These are phyloP conservation scores for Metacarcinus magister DNA, from an alignment of 2,888 invertebrate genomes.

Conservation along the genomic window DNA sequence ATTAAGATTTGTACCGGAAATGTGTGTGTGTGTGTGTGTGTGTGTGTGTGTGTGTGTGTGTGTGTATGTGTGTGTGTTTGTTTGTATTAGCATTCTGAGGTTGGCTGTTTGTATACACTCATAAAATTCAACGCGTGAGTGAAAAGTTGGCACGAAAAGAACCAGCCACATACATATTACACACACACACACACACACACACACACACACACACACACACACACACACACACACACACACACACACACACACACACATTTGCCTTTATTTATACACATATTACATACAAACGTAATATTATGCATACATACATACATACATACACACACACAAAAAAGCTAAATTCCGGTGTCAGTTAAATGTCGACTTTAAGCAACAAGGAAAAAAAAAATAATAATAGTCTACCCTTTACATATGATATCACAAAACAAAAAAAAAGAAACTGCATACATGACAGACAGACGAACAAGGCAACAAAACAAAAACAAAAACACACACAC, in stretches of 20 bases:
- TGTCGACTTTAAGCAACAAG: too few relatives aligned
- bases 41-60: slow-evolving; percentile 40
- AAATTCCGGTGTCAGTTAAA: too few relatives aligned
- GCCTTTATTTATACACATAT: slow-evolving; percentile 34
- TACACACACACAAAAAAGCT: slow-evolving; percentile 43
- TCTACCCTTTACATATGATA: too few relatives aligned
- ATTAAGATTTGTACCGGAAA: slow-evolving; percentile 1
- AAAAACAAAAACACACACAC: too few relatives aligned
- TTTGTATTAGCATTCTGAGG: slow-evolving; percentile 7
- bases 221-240: slow-evolving; percentile 48
- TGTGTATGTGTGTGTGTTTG: slow-evolving; percentile 29
- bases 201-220: slow-evolving; percentile 48
- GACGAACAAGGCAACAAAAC: too few relatives aligned
- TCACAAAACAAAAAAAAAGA: too few relatives aligned
- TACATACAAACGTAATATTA: background rate
- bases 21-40: slow-evolving; percentile 37
- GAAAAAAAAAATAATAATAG: background rate
- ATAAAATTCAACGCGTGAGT: slow-evolving; percentile 35
- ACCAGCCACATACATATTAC: background rate
- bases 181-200: slow-evolving; percentile 41
- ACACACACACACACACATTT: slow-evolving; percentile 42
- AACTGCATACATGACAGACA: too few relatives aligned
- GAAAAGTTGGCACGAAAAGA: slow-evolving; percentile 34
- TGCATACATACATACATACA: slow-evolving; percentile 58
- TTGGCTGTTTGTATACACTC: background rate